Evolutionary conservation across 2,888 invertebrate genomes (phyloP).

Genomic region (Agriopis aurantiaria): DNA sequence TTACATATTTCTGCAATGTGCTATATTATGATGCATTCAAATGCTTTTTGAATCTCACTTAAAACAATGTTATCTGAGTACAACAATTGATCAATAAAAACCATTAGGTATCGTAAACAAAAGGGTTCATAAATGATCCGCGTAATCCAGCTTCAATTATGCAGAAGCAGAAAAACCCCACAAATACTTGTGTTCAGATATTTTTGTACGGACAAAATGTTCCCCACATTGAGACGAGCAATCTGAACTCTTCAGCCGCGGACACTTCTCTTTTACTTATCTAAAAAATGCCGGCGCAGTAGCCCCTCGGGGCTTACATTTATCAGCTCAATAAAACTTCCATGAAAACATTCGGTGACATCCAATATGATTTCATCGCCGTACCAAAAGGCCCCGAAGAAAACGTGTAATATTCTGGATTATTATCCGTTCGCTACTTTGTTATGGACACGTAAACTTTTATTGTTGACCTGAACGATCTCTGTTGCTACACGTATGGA

Average conservation of each 20-base stretch:
- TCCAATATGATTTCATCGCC: conserved; percentile 79
- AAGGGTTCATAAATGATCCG: not conserved
- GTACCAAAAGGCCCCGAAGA: conserved; percentile 64
- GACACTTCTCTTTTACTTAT: conserved; percentile 67
- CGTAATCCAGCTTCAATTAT: not conserved
- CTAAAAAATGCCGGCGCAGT: conserved; percentile 72
- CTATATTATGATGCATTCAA: too few relatives aligned
- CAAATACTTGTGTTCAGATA: conserved; percentile 5
- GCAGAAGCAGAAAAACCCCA: not conserved
- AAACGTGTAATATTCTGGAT: conserved; percentile 68
- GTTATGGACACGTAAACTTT: conserved; percentile 70
- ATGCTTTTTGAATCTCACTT: too few relatives aligned
- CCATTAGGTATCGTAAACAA: not conserved
- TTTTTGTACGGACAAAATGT: conserved; percentile 14
- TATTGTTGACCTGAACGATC: conserved; percentile 60
- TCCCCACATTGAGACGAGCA: conserved; percentile 21
- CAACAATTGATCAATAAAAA: too few relatives aligned
- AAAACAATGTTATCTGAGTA: too few relatives aligned
- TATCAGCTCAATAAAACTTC: conserved; percentile 81
- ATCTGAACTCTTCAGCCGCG: conserved; percentile 39
- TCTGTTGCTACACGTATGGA: conserved; percentile 52
- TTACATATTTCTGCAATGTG: too few relatives aligned
- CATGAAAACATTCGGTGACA: conserved; percentile 79
- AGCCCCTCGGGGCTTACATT: conserved; percentile 74
- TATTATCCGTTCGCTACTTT: conserved; percentile 68